Percentiles rank a stretch among this genome's conserved stretches.
These are phyloP conservation scores for Cylloceria caligata DNA, from an alignment of 2,888 invertebrate species.

Conservation along the genomic window DNA sequence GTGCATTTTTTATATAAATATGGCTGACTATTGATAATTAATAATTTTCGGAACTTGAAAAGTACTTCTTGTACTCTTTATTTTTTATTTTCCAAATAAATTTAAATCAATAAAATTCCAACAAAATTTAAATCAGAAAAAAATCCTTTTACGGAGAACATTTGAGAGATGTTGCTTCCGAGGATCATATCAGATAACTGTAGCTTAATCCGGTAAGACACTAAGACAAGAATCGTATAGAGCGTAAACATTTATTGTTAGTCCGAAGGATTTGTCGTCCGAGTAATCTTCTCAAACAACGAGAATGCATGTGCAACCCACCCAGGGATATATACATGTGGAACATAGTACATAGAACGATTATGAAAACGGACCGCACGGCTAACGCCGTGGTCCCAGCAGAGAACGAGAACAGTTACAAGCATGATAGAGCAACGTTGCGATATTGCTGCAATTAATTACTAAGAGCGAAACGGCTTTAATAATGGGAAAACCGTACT, in stretches of 20 bases:
- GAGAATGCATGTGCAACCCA: constrained; percentile 6
- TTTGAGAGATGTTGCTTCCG: too few relatives aligned
- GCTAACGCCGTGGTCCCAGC: constrained; percentile 41
- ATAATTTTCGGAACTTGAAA: too few relatives aligned
- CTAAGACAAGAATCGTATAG: not conserved
- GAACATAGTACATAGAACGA: constrained; percentile 36
- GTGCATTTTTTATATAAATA: too few relatives aligned
- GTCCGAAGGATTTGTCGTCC: constrained; percentile 25
- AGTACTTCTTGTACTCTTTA: too few relatives aligned
- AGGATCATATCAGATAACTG: too few relatives aligned
- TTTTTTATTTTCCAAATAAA: too few relatives aligned
- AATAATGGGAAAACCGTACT: constrained; percentile 55
- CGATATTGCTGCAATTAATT: constrained; percentile 63
- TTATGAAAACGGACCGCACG: constrained; percentile 54
- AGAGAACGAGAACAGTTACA: constrained; percentile 47
- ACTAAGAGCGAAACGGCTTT: constrained; percentile 48
- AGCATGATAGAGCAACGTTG: constrained; percentile 47
- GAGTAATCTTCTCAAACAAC: constrained; percentile 22
- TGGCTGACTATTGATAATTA: too few relatives aligned
- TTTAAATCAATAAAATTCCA: too few relatives aligned
- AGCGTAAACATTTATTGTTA: constrained; percentile 40
- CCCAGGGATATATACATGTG: not conserved
- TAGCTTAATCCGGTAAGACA: too few relatives aligned
- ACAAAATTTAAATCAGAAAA: too few relatives aligned
- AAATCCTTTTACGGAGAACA: too few relatives aligned